Conservation (phyloP, 2,113 vertebrate species). For the Vidua macroura region DNA sequence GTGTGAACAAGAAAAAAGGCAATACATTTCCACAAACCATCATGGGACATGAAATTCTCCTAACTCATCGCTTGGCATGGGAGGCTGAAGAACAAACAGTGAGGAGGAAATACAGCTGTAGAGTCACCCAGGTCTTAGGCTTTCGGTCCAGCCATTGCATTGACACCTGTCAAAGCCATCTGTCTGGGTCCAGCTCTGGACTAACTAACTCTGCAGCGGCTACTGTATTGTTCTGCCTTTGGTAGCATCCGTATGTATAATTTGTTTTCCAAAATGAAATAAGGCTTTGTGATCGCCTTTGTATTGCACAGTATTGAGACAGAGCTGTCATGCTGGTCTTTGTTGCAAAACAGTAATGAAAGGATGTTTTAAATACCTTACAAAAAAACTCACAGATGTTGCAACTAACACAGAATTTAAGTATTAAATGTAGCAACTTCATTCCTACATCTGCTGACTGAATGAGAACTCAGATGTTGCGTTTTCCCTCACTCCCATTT, state of each 20-base stretch:
- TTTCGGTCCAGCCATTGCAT: background rate
- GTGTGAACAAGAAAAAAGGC: background rate
- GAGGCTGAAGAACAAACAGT: background rate
- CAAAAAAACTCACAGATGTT: background rate
- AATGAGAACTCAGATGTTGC: background rate
- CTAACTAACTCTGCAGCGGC: background rate
- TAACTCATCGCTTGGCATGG: background rate
- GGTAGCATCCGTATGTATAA: background rate
- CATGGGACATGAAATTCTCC: background rate
- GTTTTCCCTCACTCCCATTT: background rate
- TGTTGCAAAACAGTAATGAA: constrained; percentile 54
- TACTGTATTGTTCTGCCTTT: background rate
- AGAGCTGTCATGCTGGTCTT: constrained; percentile 1
- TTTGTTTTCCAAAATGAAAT: background rate
- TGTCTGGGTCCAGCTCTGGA: background rate
- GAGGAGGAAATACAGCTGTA: background rate
- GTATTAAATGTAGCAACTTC: constrained; percentile 18
- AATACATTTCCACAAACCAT: background rate
- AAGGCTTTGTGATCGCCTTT: background rate
- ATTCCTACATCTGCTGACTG: background rate
- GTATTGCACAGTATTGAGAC: constrained; percentile 31
- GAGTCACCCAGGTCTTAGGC: background rate
- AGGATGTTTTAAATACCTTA: constrained; percentile 11
- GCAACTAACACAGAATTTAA: constrained; percentile 29
- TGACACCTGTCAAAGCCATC: background rate